phyloP scores from a whole-genome alignment of 2,797 vertebrate genomes.

The Typhlichthys eigenmanni region DNA sequence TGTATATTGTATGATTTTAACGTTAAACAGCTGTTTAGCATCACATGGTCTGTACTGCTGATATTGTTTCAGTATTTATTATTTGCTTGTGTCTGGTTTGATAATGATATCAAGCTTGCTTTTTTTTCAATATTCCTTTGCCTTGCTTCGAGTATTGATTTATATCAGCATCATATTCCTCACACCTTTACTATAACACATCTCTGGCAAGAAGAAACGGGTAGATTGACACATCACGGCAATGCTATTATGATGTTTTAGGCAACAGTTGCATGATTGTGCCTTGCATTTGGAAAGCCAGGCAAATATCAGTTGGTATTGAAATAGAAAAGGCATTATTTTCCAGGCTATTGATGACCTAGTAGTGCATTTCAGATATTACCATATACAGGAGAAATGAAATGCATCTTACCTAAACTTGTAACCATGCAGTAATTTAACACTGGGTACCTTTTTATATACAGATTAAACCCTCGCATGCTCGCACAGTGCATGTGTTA shows the following conservation, averaged over 20 bases:
- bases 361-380: background rate
- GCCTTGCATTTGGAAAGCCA: conserved; percentile 1
- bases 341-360: background rate
- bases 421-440: no score
- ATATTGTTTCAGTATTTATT: conserved; percentile 48
- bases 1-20: conserved; percentile 24
- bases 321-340: no score
- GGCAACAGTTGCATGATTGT: background rate
- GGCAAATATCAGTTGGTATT: background rate
- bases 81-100: conserved; percentile 21
- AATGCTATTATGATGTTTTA: no score
- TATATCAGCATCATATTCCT: conserved; percentile 36
- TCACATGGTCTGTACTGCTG: conserved; percentile 14
- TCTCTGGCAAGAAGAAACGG: background rate
- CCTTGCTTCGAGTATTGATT: conserved; percentile 30
- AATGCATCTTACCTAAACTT: no score
- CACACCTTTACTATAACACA: conserved; percentile 23
- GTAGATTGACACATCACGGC: conserved; percentile 18
- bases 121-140: conserved; percentile 13
- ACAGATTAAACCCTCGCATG: no score
- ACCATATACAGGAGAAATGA: no score
- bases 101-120: background rate
- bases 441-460: no score
- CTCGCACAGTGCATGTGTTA: no score
- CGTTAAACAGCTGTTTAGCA: conserved; percentile 8